Evolutionary conservation across 2,113 vertebrate genomes (phyloP), one percentile per base, ranked within the genome.

Genomic region (Oreotrochilus melanogaster): DNA sequence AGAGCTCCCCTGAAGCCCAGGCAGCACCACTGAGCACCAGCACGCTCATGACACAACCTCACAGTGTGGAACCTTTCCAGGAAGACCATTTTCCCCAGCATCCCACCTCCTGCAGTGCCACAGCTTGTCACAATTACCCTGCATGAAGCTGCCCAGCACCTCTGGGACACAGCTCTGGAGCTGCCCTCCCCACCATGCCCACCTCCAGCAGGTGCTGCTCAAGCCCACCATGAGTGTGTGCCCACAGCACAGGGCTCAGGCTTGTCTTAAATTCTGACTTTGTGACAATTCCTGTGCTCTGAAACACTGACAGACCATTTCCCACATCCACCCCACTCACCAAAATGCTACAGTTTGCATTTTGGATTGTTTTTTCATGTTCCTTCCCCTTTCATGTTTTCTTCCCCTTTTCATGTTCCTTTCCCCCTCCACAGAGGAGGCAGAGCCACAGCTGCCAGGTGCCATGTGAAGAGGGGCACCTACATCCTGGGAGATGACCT

Each of bases 181-280:
- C 6, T 7, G 12, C 6, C 18, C 37, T 22, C 28, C 28, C 61
- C n/a, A 37, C 51, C 1, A 1, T 48, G 57, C 57, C 42, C 53
- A 39, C 37, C 27, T 45, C 19, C 4, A 33, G 13, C 35, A 42
- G 57, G 30, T 17, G 5, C 62, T 48, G 67, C 66, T 28, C 48
- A 48, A 23, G 48, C 21, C 48, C 48, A 22, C 22, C 5, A 1
- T 0, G 0, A 88, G 54, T 43, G 0, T 5, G 14, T 27, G 37
- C 71, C 76, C 22, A 9, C 60, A 47, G 43, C 4, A 1, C 57
- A 15, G 57, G 43, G 78, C 78, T 84, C 4, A 1, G 78, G 27
- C 53, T 51, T 62, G 70, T 67, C 64, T 64, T 16, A 6, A 87
- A 81, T 89, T 89, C 78, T 66, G 61, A 0, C 61, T 71, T 23